These are phyloP conservation scores for Uloborus diversus DNA, from an alignment of 1,140 invertebrate genomes.

Conservation along the genomic window DNA sequence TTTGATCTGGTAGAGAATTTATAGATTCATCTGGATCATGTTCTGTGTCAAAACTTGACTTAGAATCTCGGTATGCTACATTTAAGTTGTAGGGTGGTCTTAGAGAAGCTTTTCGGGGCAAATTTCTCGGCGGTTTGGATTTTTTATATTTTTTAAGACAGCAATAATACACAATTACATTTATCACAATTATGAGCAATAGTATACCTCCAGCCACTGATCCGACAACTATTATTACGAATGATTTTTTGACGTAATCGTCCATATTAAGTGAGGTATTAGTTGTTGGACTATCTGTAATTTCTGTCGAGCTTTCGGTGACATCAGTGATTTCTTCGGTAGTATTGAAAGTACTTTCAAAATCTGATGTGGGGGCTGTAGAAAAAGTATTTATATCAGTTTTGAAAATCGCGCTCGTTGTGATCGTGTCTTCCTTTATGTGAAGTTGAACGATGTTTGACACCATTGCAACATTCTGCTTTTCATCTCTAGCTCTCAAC, in stretches of 20 bases:
- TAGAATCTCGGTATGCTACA: constrained; percentile 1
- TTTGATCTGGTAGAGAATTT: neutral
- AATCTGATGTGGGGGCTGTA: neutral
- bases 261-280: neutral
- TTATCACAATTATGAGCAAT: constrained; percentile 7
- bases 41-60: neutral
- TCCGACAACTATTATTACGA: constrained; percentile 1
- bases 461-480: neutral
- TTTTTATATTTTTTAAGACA: constrained; percentile 2
- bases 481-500: constrained; percentile 11
- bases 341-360: neutral
- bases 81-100: constrained; percentile 31
- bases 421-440: too few species aligned
- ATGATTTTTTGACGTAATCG: constrained; percentile 1
- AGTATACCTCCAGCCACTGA: constrained; percentile 4
- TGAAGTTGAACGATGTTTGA: constrained; percentile 33
- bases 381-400: too few species aligned
- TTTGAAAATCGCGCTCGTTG: too few species aligned
- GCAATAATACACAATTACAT: constrained; percentile 25
- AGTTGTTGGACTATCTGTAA: neutral
- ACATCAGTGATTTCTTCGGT: neutral
- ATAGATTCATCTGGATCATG: neutral
- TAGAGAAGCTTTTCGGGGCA: constrained; percentile 7
- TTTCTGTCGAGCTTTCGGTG: neutral
- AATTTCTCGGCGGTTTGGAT: neutral